These are phyloP conservation scores for Metopolophium dirhodum DNA, from an alignment of 1,140 invertebrate genomes.

Conservation along the genomic window DNA sequence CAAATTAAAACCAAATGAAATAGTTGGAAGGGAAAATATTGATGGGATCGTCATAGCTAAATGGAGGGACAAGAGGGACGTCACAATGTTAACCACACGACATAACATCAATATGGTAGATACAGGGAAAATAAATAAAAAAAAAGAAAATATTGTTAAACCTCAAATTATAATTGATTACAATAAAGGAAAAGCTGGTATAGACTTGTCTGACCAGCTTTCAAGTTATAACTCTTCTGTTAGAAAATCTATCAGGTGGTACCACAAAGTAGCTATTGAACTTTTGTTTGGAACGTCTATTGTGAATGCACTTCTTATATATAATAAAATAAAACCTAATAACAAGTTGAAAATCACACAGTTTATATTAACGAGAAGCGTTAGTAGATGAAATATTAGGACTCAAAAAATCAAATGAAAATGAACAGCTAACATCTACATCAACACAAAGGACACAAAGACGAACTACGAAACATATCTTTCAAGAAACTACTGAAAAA, in stretches of 20 bases:
- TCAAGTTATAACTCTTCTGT: slow-evolving; percentile 63
- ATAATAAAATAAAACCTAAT: slow-evolving; percentile 22
- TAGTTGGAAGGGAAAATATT: slow-evolving; percentile 61
- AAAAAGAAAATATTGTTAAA: slow-evolving; percentile 59
- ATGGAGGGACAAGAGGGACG: slow-evolving; percentile 63
- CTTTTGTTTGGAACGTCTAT: slow-evolving; percentile 60
- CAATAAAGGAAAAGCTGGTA: slow-evolving; percentile 62
- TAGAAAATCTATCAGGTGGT: slow-evolving; percentile 63
- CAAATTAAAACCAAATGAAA: slow-evolving; percentile 62
- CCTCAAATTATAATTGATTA: slow-evolving; percentile 62
- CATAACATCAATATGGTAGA: slow-evolving; percentile 60
- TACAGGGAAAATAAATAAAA: slow-evolving; percentile 56
- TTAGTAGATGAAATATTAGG: background rate
- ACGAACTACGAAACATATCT: background rate
- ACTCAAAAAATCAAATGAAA: slow-evolving; percentile 31
- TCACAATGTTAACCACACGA: slow-evolving; percentile 62
- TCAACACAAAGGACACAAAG: no score
- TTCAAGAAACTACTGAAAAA: background rate
- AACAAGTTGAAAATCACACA: slow-evolving; percentile 37
- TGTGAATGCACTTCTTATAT: slow-evolving; percentile 54
- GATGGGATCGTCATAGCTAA: slow-evolving; percentile 62
- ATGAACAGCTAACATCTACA: background rate
- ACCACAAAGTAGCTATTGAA: slow-evolving; percentile 63
- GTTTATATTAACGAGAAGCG: slow-evolving; percentile 43
- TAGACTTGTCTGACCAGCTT: slow-evolving; percentile 64